These are phyloP conservation scores for Pseudorectes ferrugineus DNA, from an alignment of 2,113 vertebrate species.

Conservation along the genomic window DNA sequence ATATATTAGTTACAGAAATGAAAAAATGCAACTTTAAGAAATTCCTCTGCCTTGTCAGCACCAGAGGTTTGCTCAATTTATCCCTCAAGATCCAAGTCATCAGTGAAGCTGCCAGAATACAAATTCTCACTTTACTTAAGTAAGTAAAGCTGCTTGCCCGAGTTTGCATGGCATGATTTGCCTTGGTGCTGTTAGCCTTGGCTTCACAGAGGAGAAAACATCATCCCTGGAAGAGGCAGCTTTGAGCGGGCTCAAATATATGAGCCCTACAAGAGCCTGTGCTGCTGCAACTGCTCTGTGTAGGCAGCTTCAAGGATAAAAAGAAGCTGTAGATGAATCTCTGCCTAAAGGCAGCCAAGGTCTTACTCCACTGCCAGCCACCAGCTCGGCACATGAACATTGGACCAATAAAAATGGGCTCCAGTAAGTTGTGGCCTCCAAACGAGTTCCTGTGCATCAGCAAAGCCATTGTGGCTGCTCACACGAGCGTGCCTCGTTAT, in stretches of 20 bases:
- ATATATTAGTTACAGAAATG: background rate
- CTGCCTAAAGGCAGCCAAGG: background rate
- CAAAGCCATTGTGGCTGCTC: slow-evolving; percentile 1
- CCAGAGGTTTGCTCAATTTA: background rate
- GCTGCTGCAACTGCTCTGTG: background rate
- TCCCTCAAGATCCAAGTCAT: background rate
- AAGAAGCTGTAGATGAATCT: background rate
- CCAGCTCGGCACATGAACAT: background rate
- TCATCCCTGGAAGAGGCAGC: background rate
- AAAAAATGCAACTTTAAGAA: background rate
- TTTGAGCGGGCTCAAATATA: background rate
- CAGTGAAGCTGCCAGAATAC: background rate
- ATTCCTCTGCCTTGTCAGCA: slow-evolving; percentile 17
- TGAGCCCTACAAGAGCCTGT: rapidly evolving
- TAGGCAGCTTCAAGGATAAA: background rate
- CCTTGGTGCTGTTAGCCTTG: background rate
- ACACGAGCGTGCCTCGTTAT: rapidly evolving
- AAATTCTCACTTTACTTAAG: background rate
- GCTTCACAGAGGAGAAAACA: background rate
- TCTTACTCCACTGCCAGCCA: background rate
- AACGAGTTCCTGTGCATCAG: background rate
- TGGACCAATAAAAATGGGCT: background rate
- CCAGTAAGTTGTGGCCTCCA: background rate
- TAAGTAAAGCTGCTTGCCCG: background rate
- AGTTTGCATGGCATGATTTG: background rate